Base-by-base conservation (phyloP, 2,113 vertebrate species). In the Atlantisia rogersi region DNA sequence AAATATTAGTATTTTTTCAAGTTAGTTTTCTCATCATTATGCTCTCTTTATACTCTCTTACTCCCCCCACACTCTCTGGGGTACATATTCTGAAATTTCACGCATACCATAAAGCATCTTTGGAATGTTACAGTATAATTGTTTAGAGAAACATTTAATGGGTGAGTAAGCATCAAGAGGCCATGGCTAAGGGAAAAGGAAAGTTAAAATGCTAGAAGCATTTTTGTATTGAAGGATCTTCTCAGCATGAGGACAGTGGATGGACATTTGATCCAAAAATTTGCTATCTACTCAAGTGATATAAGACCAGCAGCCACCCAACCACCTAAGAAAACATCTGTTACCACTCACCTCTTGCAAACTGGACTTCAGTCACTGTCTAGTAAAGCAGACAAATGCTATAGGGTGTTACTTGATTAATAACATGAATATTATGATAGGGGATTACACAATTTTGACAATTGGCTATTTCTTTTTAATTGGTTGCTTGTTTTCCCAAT, bases 111-210 rank as follows among this genome's bases (percentile, higher is more conserved):
- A 46, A 93, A 94, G 50, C 44, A 91, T 95, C 93, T 94, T 58
- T 85, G 95, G 95, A 97, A 97, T 97, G 96, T 95, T 95, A 95
- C 93, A 95, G 90, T 91, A 92, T 95, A 95, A 96, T 97, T 94
- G 90, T 95, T 92, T 92, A 90, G 93, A 96, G 94, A 90, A 90
- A 97, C 94, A 95, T 93, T 95, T 95, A 93, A 96, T 65, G 87
- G 92, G 85, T 95, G 84, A 95, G 71, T 85, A 95, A 88, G 87
- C 93, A 96, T 82, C 91, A 94, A 85, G 94, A 95, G 93, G 92
- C 96, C 94, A 80, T 4, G 31, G 68, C 69, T 59, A 63, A 94
- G 93, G 93, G 93, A 88, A 86, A 82, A 60, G 50, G 82, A 60
- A 91, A 95, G 76, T 83, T 90, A 48, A 90, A 95, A 86, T 75